Base-by-base conservation (phyloP, 2,797 vertebrate genomes). In the Petrocephalus schoutedeni region DNA sequence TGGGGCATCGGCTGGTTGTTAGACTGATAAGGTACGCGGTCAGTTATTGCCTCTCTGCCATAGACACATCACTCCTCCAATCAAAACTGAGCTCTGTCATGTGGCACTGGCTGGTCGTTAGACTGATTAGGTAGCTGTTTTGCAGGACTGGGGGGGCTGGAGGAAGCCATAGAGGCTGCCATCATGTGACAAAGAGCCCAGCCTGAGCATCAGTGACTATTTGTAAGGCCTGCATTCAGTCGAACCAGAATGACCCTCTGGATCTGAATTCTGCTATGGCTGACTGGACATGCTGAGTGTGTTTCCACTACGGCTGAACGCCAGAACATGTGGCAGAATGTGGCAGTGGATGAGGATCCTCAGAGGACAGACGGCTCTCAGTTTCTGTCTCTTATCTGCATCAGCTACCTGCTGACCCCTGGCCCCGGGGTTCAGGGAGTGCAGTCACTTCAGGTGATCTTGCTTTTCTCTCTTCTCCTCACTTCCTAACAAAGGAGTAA, bases 351-450 rank as follows among this genome's bases (percentile, higher is more conserved):
- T 67, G 61, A 67, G 10, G 23, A 9, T 67, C 90, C 92, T 93
- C 93, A 92, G 88, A 92, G 92, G 88, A 96, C 94, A 96, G 94
- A 94, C 92, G 91, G 93, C 94, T 91, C 93, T 95, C 93, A 95
- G 94, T 96, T 96, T 64, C 93, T 93, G 92, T 93, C 96, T 96
- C 96, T 97, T 94, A 96, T 96, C 95, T 95, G 96, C 95, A 95
- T 96, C 95, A 96, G 94, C 94, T 91, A 96, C 96, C 96, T 97
- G 95, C 94, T 90, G 92, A 95, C 95, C 96, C 94, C 93, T 95
- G 94, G 96, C 94, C 94, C 94, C 53, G 94, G 94, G 94, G 95
- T 95, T 95, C 95, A 93, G 91, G 91, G 93, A 95, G 94, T 93
- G 93, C 94, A 92, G 92, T 93, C 91, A 89, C 87, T 91, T 94